Conservation (phyloP, 2,888 invertebrate species). For the Megalurothrips usitatus region DNA sequence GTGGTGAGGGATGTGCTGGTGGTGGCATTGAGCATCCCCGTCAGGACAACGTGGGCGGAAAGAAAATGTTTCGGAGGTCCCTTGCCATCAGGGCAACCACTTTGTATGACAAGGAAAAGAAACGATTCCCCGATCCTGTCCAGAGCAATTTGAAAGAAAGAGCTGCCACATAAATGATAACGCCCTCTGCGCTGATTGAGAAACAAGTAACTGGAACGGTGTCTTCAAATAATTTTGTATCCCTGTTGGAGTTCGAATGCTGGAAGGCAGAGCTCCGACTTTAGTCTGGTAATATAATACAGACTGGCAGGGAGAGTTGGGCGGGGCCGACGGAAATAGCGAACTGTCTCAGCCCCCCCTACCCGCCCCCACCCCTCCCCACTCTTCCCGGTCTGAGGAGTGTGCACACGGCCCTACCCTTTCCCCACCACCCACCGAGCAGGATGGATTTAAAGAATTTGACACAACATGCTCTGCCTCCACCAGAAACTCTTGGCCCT, state of each 20-base stretch:
- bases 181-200: neutral
- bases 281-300: constrained; percentile 57
- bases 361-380: neutral
- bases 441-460: too few species aligned
- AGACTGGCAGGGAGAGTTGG: constrained; percentile 41
- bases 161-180: neutral
- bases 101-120: too few species aligned
- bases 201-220: neutral
- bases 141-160: neutral
- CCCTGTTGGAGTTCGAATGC: neutral
- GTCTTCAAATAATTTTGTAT: neutral
- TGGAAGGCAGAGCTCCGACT: constrained; percentile 47
- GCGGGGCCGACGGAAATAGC: constrained; percentile 51
- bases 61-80: too few species aligned
- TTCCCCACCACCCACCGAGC: constrained; percentile 22
- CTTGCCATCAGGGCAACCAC: too few species aligned
- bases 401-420: constrained; percentile 52
- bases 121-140: too few species aligned
- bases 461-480: neutral
- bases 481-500: neutral
- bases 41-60: too few species aligned
- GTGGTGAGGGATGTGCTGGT: too few species aligned
- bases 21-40: too few species aligned
- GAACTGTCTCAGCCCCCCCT: neutral
- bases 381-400: neutral